phyloP scores from a whole-genome alignment of 2,888 invertebrate species.

The Leptinotarsa tumamoca region DNA sequence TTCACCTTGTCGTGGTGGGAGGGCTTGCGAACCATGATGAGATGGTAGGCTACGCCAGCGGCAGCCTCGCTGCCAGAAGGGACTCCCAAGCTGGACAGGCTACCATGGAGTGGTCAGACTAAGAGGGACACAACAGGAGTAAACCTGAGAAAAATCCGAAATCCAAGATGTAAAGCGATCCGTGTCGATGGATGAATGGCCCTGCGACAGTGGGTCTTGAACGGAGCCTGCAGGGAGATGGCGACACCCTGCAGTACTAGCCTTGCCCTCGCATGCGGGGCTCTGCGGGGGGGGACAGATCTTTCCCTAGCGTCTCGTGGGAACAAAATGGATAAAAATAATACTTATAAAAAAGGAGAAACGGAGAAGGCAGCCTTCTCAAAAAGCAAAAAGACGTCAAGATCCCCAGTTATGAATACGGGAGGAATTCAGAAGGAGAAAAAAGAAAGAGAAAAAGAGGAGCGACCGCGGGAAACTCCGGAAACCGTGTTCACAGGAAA shows the following conservation, averaged over 20 bases:
- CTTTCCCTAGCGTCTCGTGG: slow-evolving; percentile 24
- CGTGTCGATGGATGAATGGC: slow-evolving; percentile 11
- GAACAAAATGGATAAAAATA: neutral
- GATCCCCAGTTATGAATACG: neutral
- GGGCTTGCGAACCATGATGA: slow-evolving; percentile 13
- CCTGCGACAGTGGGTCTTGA: neutral
- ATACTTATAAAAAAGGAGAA: neutral
- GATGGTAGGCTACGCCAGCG: neutral
- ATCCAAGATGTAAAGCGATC: neutral
- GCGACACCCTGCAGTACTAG: neutral
- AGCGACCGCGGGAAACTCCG: neutral
- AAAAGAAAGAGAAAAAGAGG: neutral
- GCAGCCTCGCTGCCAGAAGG: neutral
- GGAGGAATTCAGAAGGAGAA: neutral
- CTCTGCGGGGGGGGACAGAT: slow-evolving; percentile 19
- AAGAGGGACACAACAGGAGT: slow-evolving; percentile 11
- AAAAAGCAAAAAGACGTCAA: neutral
- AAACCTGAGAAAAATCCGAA: slow-evolving; percentile 17
- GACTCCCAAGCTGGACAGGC: slow-evolving; percentile 4
- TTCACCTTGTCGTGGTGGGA: slow-evolving; percentile 14
- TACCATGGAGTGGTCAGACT: neutral
- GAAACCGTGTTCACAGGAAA: neutral
- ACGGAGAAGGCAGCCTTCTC: neutral
- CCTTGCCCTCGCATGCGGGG: slow-evolving; percentile 22
- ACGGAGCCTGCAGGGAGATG: slow-evolving; percentile 7